phyloP scores from a whole-genome alignment of 1,140 invertebrate genomes.

The Tenebrio molitor region DNA sequence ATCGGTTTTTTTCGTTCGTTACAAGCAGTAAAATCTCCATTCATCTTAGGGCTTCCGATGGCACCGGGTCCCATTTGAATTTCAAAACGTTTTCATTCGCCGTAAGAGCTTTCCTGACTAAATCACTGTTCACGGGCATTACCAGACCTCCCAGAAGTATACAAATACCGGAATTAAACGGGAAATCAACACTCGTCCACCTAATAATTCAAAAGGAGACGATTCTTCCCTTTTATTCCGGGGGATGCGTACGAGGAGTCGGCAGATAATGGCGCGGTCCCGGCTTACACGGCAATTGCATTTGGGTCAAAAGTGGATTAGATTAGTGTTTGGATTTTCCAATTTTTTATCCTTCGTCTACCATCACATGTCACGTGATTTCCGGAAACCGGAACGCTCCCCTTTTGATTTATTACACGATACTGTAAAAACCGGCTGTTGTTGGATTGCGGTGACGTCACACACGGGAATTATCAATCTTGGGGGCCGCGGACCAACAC shows the following conservation, averaged over 20 bases:
- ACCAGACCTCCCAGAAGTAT: constrained; percentile 49
- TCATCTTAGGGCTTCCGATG: constrained; percentile 55
- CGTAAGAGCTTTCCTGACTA: constrained; percentile 58
- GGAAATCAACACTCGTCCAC: constrained; percentile 50
- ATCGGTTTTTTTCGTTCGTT: constrained; percentile 15
- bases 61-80: constrained; percentile 57
- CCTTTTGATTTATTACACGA: constrained; percentile 43
- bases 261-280: constrained; percentile 38
- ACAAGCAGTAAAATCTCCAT: constrained; percentile 54
- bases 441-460: no score
- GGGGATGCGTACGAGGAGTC: constrained; percentile 11
- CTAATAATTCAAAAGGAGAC: constrained; percentile 24
- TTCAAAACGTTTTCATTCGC: constrained; percentile 60
- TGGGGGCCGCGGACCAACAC: no score
- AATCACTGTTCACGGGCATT: constrained; percentile 56
- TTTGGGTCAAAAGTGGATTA: constrained; percentile 59
- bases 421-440: constrained; percentile 8
- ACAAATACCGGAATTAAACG: constrained; percentile 55
- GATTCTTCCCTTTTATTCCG: constrained; percentile 4
- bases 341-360: constrained; percentile 45
- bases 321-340: constrained; percentile 48
- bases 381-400: neutral
- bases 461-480: no score
- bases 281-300: constrained; percentile 57
- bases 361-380: constrained; percentile 35